Percentiles rank a stretch among this genome's conserved stretches.
phyloP scores from a whole-genome alignment of 2,113 vertebrate genomes.

The Crotophaga sulcirostris region DNA sequence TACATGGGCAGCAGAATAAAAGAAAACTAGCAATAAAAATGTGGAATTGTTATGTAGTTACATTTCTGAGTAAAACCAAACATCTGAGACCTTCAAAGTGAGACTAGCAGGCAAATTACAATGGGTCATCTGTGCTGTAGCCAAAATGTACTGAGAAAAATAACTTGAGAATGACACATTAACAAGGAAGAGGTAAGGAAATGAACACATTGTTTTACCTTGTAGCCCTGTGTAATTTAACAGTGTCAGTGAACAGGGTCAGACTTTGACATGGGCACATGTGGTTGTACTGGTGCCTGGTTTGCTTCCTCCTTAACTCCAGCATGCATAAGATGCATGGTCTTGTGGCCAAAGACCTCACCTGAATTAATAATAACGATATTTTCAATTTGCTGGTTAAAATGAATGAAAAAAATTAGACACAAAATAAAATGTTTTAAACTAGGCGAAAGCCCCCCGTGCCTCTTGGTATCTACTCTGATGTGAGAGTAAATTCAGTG shows the following conservation, averaged over 20 bases:
- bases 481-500: not conserved
- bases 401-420: not conserved
- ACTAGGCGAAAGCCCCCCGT: not conserved
- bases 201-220: not conserved
- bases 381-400: not conserved
- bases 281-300: not conserved
- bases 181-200: slow-evolving; percentile 50
- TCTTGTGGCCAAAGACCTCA: not conserved
- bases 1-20: not conserved
- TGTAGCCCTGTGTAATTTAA: not conserved
- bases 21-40: slow-evolving; percentile 23
- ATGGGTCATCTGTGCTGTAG: slow-evolving; percentile 8
- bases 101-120: not conserved
- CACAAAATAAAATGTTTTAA: not conserved
- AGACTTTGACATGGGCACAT: not conserved
- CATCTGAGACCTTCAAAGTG: not conserved
- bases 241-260: not conserved
- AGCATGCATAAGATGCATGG: not conserved
- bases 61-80: slow-evolving; percentile 25
- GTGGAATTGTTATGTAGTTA: slow-evolving; percentile 1
- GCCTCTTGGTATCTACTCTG: not conserved
- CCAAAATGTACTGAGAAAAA: slow-evolving; percentile 29
- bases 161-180: not conserved
- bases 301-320: not conserved
- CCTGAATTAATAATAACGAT: not conserved